Evolutionary conservation across 2,113 vertebrate genomes (phyloP).

Genomic region (Piaya cayana): DNA sequence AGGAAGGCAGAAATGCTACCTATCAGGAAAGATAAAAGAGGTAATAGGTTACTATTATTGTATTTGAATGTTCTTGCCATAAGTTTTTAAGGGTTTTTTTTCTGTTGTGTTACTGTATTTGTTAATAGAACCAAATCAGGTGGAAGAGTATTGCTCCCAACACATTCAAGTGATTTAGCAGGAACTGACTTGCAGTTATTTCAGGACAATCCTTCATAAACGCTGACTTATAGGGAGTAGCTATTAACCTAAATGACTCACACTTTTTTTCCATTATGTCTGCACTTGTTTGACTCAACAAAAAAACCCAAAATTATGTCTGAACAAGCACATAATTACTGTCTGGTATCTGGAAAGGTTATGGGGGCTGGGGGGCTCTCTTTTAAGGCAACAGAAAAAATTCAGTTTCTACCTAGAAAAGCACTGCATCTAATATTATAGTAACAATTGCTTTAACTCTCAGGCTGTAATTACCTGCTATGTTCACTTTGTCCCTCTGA

Average conservation of each 20-base stretch:
- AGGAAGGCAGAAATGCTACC: background rate
- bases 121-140: background rate
- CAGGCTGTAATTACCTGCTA: too few relatives aligned
- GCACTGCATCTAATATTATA: background rate
- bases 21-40: background rate
- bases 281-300: background rate
- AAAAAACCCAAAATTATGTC: background rate
- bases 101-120: background rate
- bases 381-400: background rate
- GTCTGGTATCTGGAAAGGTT: background rate
- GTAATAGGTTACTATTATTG: background rate
- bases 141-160: background rate
- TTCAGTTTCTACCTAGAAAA: background rate
- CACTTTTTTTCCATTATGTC: background rate
- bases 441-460: too few relatives aligned
- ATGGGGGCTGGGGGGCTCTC: background rate
- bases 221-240: background rate
- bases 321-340: background rate
- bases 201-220: background rate
- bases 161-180: background rate
- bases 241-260: background rate
- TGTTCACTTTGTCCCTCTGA: background rate
- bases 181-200: background rate
- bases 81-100: background rate
- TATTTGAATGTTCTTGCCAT: background rate